Conservation (phyloP, 2,888 invertebrate genomes). For the Hofmannophila pseudospretella region DNA sequence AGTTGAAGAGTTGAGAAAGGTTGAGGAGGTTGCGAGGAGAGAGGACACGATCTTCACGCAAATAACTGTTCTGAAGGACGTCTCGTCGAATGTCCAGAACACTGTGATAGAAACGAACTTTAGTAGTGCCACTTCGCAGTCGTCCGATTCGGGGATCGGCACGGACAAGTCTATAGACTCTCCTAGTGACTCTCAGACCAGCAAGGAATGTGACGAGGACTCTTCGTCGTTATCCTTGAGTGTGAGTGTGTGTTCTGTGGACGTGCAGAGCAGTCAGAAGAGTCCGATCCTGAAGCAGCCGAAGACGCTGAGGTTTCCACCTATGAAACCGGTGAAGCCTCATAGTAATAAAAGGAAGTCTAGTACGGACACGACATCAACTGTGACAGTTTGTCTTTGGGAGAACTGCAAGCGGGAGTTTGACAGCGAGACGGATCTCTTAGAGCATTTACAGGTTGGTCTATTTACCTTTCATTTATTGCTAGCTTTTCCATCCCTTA, state of each 20-base stretch:
- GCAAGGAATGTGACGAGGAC: conserved; percentile 72
- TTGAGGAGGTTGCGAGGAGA: conserved; percentile 57
- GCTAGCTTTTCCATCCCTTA: too few species aligned
- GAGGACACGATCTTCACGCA: conserved; percentile 69
- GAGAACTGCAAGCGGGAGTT: conserved; percentile 88
- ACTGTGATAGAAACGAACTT: conserved; percentile 67
- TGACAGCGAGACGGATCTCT: conserved; percentile 87
- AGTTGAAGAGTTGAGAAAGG: conserved; percentile 42
- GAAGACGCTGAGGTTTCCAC: conserved; percentile 89
- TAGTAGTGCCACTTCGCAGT: conserved; percentile 59
- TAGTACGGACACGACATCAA: conserved; percentile 65
- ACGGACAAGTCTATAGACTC: conserved; percentile 72
- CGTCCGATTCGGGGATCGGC: conserved; percentile 66
- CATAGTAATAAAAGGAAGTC: conserved; percentile 50
- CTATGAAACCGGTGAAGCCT: conserved; percentile 60
- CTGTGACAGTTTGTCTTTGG: conserved; percentile 85
- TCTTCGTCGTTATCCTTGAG: conserved; percentile 65
- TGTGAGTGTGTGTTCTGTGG: conserved; percentile 61
- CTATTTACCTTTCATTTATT: too few species aligned
- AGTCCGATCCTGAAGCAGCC: conserved; percentile 89
- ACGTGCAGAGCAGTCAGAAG: conserved; percentile 67
- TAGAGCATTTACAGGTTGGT: conserved; percentile 91
- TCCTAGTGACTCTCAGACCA: conserved; percentile 65
- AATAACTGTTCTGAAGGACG: conserved; percentile 68
- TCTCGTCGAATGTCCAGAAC: conserved; percentile 64